Base-by-base conservation (phyloP, 1,140 invertebrate species). In the Laupala kohalensis region DNA sequence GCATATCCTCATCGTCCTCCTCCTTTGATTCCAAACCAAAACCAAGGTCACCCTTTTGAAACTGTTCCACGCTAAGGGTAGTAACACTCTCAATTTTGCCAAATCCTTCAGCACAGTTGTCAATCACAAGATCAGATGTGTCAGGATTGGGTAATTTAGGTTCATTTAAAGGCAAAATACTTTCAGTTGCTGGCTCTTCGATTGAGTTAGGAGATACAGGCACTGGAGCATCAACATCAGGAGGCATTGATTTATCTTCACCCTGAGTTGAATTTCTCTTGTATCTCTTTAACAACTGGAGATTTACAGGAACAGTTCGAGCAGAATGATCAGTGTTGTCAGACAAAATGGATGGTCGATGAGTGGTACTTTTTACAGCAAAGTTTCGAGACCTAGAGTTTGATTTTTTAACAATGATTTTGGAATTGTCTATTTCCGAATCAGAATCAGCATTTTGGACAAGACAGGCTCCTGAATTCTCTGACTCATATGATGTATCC, bases 31-130 rank as follows among this genome's bases (percentile, higher is more conserved):
- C 69, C 29, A 69, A 30, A 13, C n/a, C 28, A 25, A 27, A 25
- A 37, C 27, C 13, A 53, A 53, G 25, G 23, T n/a, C 64, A 30
- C 64, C 27, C 15, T 30, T 71, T 64, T 71, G 30, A 71, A 71
- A 71, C 28, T 71, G 30, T 71, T 71, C 70, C 29, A 26, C 53
- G 24, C 26, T 71, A 5, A 71, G 63, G 65, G 70, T 63, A 12
- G 23, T 30, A 28, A 71, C 63, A 25, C 63, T 65, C 25, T 63
- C 70, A 15, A 71, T 71, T 66, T 71, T 71, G 1, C 67, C 67
- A 68, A 68, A 68, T 23, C 67, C 27, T 23, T 29, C 13, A n/a
- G 27, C 25, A 15, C 29, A 25, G 29, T 68, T 23, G n/a, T n/a
- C 67, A n/a, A 29, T 19, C 23, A 25, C 23, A 37, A 30, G 19